Percentiles rank a stretch among this genome's conserved stretches.
Conservation (phyloP, 2,888 invertebrate genomes). For the Dasysyrphus albostriatus region DNA sequence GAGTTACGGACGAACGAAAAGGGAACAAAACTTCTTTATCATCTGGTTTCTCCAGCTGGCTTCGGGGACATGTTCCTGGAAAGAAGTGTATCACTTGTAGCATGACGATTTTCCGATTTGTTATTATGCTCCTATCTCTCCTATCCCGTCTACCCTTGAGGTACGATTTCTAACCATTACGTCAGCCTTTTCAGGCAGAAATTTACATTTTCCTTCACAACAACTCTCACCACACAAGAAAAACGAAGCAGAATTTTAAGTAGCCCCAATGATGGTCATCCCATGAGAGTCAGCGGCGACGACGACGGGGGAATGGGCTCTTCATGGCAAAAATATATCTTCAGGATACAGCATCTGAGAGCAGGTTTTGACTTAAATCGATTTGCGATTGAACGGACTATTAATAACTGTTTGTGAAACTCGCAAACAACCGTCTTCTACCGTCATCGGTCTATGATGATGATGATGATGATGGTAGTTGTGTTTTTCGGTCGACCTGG, state of each 20-base stretch:
- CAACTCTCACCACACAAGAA: constrained; percentile 19
- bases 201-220: constrained; percentile 65
- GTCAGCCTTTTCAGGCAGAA: constrained; percentile 38
- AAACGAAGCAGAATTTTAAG: constrained; percentile 66
- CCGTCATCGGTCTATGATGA: constrained; percentile 21
- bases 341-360: constrained; percentile 19
- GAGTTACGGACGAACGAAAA: not conserved
- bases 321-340: constrained; percentile 29
- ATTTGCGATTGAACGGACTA: constrained; percentile 74
- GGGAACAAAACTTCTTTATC: constrained; percentile 34
- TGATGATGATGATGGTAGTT: constrained; percentile 43
- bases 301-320: not conserved
- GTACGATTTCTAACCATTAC: constrained; percentile 29
- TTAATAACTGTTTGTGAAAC: constrained; percentile 73
- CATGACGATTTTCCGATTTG: constrained; percentile 75
- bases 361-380: constrained; percentile 69
- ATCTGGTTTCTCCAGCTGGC: constrained; percentile 21
- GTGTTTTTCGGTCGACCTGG: constrained; percentile 64
- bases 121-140: constrained; percentile 31
- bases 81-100: constrained; percentile 73
- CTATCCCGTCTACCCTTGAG: not conserved
- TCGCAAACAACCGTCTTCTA: constrained; percentile 43
- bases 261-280: constrained; percentile 51
- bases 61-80: constrained; percentile 59
- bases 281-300: not conserved